phyloP scores from a whole-genome alignment of 2,113 vertebrate species.

The Brachyhypopomus gauderio region DNA sequence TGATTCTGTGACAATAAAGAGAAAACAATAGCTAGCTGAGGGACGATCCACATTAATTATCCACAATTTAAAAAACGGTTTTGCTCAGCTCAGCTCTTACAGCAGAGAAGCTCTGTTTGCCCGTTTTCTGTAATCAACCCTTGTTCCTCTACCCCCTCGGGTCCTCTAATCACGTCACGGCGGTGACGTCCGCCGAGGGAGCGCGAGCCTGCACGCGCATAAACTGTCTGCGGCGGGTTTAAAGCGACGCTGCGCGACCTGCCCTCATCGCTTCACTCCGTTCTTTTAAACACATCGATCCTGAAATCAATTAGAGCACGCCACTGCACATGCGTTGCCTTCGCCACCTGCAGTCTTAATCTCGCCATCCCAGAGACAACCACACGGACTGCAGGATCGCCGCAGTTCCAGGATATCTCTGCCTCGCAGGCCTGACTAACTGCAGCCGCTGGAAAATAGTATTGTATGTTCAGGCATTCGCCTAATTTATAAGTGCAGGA shows the following conservation, averaged over 20 bases:
- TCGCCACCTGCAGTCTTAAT: constrained; percentile 39
- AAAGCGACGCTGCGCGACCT: background rate
- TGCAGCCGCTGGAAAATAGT: constrained; percentile 7
- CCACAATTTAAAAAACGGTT: background rate
- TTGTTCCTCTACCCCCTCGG: background rate
- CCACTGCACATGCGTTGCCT: constrained; percentile 6
- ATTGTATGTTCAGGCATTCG: constrained; percentile 21
- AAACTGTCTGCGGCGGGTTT: constrained; percentile 13
- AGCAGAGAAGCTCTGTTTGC: background rate
- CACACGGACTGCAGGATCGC: constrained; percentile 21
- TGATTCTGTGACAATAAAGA: background rate
- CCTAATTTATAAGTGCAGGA: constrained; percentile 22
- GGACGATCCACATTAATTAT: background rate
- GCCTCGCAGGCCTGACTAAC: constrained; percentile 16
- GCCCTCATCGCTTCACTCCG: constrained; percentile 8
- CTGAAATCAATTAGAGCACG: constrained; percentile 45
- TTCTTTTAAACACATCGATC: constrained; percentile 31
- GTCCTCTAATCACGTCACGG: background rate
- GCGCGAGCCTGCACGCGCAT: background rate
- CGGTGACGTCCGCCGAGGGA: background rate
- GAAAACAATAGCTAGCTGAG: background rate
- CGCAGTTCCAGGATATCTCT: constrained; percentile 33
- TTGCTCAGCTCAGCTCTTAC: background rate
- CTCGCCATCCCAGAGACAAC: constrained; percentile 35
- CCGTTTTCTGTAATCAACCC: background rate